These are phyloP conservation scores for Macropis europaea DNA, from an alignment of 2,888 invertebrate species.

Conservation along the genomic window DNA sequence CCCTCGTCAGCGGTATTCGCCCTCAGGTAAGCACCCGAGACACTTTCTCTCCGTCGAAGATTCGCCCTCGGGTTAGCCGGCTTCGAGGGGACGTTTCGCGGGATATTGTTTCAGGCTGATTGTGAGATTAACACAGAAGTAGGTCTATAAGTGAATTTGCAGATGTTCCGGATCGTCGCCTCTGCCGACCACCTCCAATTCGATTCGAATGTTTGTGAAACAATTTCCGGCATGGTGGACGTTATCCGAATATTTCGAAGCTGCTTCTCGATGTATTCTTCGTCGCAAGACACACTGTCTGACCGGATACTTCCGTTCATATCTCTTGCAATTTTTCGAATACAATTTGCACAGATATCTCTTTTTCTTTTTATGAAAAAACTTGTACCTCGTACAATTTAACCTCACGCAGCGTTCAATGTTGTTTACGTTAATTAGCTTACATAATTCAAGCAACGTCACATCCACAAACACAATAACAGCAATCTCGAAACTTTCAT, in stretches of 20 bases:
- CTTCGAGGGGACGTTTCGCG: not conserved
- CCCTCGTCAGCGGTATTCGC: conserved; percentile 5
- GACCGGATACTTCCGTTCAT: too few species aligned
- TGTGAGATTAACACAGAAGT: not conserved
- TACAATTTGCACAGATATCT: too few species aligned
- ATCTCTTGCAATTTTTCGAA: too few species aligned
- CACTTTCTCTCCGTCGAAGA: not conserved
- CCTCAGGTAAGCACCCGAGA: conserved; percentile 15
- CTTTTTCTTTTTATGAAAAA: not conserved
- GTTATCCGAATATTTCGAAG: too few species aligned
- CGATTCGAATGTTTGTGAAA: not conserved
- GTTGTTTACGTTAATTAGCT: not conserved
- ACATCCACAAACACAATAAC: conserved; percentile 6
- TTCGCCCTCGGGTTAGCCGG: not conserved
- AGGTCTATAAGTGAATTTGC: conserved; percentile 2
- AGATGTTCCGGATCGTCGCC: too few species aligned
- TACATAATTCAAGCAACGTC: conserved; percentile 2
- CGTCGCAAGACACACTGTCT: too few species aligned
- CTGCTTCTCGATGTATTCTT: too few species aligned
- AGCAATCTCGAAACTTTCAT: not conserved
- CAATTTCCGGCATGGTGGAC: too few species aligned
- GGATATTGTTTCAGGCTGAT: conserved; percentile 1
- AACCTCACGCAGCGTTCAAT: not conserved
- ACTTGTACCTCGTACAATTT: not conserved
- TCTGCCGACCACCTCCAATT: too few species aligned